Evolutionary conservation across 2,113 vertebrate genomes (phyloP), one percentile per base, ranked within the genome.

Genomic region (Pterocles burchelli): DNA sequence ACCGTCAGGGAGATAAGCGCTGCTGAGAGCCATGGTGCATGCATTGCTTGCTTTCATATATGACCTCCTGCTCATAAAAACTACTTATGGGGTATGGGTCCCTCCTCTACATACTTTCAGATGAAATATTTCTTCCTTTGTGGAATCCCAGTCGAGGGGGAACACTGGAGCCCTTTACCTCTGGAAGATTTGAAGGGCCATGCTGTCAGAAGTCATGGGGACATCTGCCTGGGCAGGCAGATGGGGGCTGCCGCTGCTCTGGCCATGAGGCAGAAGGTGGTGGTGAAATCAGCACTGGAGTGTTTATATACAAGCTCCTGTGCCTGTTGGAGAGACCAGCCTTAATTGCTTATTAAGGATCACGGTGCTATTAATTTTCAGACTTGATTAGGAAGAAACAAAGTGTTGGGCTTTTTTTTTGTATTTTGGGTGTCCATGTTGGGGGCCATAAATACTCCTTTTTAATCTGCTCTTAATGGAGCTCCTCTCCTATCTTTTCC

Each of bases 361-460:
- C 43, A 34, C 62, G 22, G 38, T 94, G 34, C 59, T 81, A 15
- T 51, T 87, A 41, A 74, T 94, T 95, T 96, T 81, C 55, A 67
- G 26, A 77, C 31, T 76, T 66, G 62, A 73, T 94, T 93, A 88
- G 70, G 49, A 33, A 88, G 41, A 91, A 94, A 82, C 61, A 89
- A 71, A 84, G 34, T 34, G 38, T 26, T 83, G 63, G 41, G 29
- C 11, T 38, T 29, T 33, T 54, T 59, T 29, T 54, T 57, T 29
- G 6, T 70, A 21, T 89, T 93, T 81, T 59, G 17, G 41, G 22
- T 36, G 29, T 34, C 33, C 1, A 0, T 61, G 11, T 26, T 72
- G 61, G n/a, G 28, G 22, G 12, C 16, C 25, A 33, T 82, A 82
- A 93, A 73, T 65, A 61, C 9, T 75, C 10, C 45, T 70, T 82